Conservation (phyloP, 23 tunicate species). For the Halocynthia aurantium region DNA sequence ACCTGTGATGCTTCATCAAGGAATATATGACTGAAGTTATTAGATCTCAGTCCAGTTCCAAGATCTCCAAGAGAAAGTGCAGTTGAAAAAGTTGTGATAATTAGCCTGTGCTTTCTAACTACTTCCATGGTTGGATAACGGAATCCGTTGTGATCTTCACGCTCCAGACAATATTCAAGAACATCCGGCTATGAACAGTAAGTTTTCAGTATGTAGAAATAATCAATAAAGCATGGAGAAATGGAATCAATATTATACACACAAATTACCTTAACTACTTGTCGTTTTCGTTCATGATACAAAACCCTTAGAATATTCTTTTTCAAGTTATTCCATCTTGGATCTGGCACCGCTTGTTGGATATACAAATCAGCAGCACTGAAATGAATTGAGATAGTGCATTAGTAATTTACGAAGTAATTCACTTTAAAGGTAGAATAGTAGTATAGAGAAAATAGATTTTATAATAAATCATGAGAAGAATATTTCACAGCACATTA, state of each 20-base stretch:
- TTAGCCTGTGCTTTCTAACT: conserved; percentile 24
- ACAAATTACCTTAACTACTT: conserved; percentile 9
- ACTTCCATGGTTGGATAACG: conserved; percentile 45
- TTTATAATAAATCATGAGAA: too few relatives aligned
- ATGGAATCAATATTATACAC: not conserved
- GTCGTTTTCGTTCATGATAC: conserved; percentile 35
- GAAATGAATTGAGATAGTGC: not conserved
- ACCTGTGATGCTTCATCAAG: conserved; percentile 73
- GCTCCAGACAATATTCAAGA: conserved; percentile 28
- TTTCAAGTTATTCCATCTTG: conserved; percentile 18
- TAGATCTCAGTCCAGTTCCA: conserved; percentile 28
- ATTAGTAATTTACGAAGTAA: too few relatives aligned
- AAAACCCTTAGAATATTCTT: conserved; percentile 29
- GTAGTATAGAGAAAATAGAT: too few relatives aligned
- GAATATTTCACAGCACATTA: too few relatives aligned
- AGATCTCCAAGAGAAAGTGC: conserved; percentile 25
- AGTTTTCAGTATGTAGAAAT: not conserved
- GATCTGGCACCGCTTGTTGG: conserved; percentile 3
- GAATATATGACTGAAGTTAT: conserved; percentile 47
- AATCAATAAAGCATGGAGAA: not conserved
- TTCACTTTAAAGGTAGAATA: too few relatives aligned
- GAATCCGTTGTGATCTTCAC: conserved; percentile 3
- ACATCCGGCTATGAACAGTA: conserved; percentile 3
- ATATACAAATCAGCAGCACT: conserved; percentile 63
- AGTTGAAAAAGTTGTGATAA: conserved; percentile 51